Evolutionary conservation across 2,113 vertebrate species (phyloP).

Genomic region (Toxotes jaculatrix): DNA sequence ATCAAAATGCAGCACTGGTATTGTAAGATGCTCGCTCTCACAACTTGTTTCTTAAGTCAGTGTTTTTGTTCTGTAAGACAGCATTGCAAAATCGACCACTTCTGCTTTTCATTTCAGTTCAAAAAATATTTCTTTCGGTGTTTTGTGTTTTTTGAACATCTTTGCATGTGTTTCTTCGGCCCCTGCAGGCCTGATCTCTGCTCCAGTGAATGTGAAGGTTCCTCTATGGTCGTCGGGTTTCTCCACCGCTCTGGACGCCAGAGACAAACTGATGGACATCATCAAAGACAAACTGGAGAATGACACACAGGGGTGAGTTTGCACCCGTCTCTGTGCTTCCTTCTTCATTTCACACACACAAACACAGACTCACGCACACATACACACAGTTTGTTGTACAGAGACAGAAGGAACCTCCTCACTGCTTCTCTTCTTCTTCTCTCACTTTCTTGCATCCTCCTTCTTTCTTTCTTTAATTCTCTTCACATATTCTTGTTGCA

Average conservation of each 20-base stretch:
- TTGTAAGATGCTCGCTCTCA: background rate
- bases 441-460: background rate
- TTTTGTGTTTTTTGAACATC: background rate
- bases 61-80: background rate
- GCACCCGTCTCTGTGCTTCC: too few species aligned
- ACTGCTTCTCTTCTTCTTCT: background rate
- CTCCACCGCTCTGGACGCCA: conserved; percentile 75
- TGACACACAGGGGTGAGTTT: conserved; percentile 73
- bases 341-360: too few species aligned
- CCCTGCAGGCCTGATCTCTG: conserved; percentile 78
- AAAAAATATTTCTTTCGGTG: background rate
- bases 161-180: background rate
- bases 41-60: background rate
- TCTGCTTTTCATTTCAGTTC: conserved; percentile 15
- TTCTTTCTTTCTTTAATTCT: background rate
- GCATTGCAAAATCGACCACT: conserved; percentile 24
- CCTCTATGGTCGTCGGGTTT: conserved; percentile 80
- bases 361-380: too few species aligned
- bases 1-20: background rate
- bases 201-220: conserved; percentile 76
- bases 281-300: conserved; percentile 78
- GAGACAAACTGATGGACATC: conserved; percentile 77
- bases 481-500: background rate
- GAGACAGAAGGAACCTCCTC: too few species aligned
- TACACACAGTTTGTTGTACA: too few species aligned